Evolutionary conservation across 2,888 invertebrate species (phyloP), one percentile per base, ranked within the genome.

Genomic region (Panopea generosa): DNA sequence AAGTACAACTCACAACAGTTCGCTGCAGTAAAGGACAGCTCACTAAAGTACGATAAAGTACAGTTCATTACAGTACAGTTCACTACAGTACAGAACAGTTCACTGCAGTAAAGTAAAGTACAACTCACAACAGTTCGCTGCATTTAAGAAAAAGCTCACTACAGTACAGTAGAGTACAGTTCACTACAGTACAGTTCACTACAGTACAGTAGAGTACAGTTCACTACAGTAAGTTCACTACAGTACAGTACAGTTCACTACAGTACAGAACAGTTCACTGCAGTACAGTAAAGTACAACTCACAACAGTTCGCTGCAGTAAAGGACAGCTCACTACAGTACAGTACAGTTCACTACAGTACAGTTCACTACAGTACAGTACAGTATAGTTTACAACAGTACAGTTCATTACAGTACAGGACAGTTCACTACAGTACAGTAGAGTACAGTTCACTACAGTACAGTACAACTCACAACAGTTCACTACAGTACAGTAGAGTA

Each of bases 201-300:
- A 61, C 27, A 47, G 61, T 61, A 61, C 47, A 26, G 61, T 61
- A 61, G n/a, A 47, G 49, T 49, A 45, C 33, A 47, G 49, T 49
- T 20, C 27, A 20, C 47, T 27, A 61, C n/a, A 47, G 45, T 27
- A 61, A 6, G 16, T 7, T 40, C 16, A 40, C 16, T 22, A 40
- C 14, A 47, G 45, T 43, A 60, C 6, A 47, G 61, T 47, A 45
- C 6, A 47, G 61, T 60, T 22, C 24, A 22, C 22, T 60, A 45
- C 47, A 47, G 47, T 47, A 60, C 24, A 47, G 61, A 26, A 27
- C 47, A 47, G 61, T 2, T n/a, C 47, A 47, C 24, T 6, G 26
- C 47, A 22, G 61, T 27, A 47, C 47, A 47, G 61, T 47, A 60
- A 26, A n/a, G 61, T 4, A 60, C 26, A 24, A 11, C 27, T 47